A percentile compares a stretch with the other conserved stretches of the same genome.
These are phyloP conservation scores for Scarus forsteni DNA, from an alignment of 2,797 vertebrate genomes.

Conservation along the genomic window DNA sequence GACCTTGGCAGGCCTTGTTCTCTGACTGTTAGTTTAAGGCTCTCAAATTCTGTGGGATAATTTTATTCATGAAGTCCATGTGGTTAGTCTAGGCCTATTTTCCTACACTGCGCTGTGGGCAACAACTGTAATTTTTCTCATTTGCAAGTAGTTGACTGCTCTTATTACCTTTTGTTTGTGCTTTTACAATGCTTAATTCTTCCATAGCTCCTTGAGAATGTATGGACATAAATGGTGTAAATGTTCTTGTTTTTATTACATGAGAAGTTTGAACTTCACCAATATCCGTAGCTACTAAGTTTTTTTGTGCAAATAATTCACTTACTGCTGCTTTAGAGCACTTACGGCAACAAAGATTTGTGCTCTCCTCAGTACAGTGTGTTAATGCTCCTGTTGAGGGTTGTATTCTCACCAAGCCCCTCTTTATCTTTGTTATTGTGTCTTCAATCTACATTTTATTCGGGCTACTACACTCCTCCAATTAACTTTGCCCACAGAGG, in stretches of 20 bases:
- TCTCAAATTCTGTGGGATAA: too few species aligned
- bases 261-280: background rate
- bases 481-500: constrained; percentile 44
- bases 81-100: too few species aligned
- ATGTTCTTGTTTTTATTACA: constrained; percentile 7
- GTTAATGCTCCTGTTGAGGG: constrained; percentile 13
- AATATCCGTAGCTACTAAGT: background rate
- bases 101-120: too few species aligned
- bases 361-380: constrained; percentile 2
- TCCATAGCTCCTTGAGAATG: background rate
- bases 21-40: too few species aligned
- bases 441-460: constrained; percentile 60
- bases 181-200: too few species aligned
- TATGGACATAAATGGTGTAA: background rate
- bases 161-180: too few species aligned
- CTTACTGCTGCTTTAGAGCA: background rate
- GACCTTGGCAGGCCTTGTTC: too few species aligned
- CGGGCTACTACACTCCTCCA: constrained; percentile 42
- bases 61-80: too few species aligned
- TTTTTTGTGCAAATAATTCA: background rate
- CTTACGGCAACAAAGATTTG: background rate
- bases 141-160: background rate
- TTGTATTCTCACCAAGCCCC: constrained; percentile 11
- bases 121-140: too few species aligned
- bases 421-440: constrained; percentile 45